Conservation (phyloP, 2,888 invertebrate genomes). For the Cephonodes hylas region DNA sequence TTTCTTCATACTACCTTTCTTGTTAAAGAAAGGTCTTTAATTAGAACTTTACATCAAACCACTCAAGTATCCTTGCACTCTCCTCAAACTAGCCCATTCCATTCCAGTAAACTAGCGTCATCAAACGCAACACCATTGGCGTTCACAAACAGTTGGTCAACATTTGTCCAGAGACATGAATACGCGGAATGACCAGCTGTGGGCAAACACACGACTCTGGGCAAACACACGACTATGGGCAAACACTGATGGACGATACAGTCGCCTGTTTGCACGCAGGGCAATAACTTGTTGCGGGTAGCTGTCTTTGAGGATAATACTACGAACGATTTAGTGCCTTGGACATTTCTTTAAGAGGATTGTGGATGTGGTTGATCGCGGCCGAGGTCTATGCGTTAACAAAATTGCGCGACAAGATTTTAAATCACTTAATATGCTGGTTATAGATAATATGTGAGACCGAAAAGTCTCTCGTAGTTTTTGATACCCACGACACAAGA, state of each 20-base stretch:
- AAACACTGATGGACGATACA: constrained; percentile 11
- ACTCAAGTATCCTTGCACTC: background rate
- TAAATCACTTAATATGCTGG: no score
- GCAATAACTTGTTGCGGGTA: background rate
- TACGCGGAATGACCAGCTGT: constrained; percentile 55
- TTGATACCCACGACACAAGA: no score
- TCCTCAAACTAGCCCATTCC: background rate
- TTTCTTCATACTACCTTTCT: no score
- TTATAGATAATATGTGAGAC: no score
- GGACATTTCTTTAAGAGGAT: no score
- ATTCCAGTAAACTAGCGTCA: constrained; percentile 23
- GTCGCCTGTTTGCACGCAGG: background rate
- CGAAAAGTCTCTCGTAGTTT: no score
- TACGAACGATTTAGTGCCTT: no score
- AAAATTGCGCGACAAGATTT: no score
- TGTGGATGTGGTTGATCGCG: no score
- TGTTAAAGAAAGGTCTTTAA: no score
- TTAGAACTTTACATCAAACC: no score
- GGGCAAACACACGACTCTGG: constrained; percentile 36
- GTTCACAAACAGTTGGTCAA: constrained; percentile 62
- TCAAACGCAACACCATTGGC: constrained; percentile 44
- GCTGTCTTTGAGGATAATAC: background rate
- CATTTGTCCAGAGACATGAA: constrained; percentile 56
- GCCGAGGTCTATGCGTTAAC: no score
- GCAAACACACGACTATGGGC: constrained; percentile 36